Percentiles rank a stretch among this genome's conserved stretches.
phyloP scores from a whole-genome alignment of 2,797 vertebrate species.

The Lindbergichthys nudifrons region DNA sequence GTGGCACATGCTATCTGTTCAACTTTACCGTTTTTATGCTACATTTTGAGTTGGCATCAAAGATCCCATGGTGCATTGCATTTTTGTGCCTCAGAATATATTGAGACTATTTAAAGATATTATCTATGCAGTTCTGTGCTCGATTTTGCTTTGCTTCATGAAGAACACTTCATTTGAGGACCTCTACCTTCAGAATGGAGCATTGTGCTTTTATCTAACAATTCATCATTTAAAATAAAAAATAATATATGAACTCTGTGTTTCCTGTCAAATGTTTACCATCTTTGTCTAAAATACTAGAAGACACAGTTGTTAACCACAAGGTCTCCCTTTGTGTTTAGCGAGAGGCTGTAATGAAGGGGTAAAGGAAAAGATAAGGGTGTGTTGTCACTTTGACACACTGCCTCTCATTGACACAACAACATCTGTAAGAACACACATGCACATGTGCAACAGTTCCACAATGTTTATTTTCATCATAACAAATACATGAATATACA shows the following conservation, averaged over 20 bases:
- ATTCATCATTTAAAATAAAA: conserved; percentile 78
- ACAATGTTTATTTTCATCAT: conserved; percentile 42
- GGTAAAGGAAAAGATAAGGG: neutral
- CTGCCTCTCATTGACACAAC: neutral
- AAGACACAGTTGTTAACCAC: neutral
- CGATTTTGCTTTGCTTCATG: conserved; percentile 72
- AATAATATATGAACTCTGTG: conserved; percentile 22
- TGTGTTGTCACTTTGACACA: neutral
- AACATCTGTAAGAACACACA: neutral
- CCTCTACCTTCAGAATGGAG: conserved; percentile 62
- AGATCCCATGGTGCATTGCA: conserved; percentile 58
- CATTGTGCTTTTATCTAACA: conserved; percentile 68
- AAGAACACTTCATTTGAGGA: conserved; percentile 63
- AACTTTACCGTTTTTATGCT: conserved; percentile 54
- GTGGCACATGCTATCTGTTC: conserved; percentile 44
- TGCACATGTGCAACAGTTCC: conserved; percentile 12
- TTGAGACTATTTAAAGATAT: conserved; percentile 53
- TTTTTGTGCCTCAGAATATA: conserved; percentile 59
- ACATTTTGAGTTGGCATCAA: conserved; percentile 63
- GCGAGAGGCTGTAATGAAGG: conserved; percentile 11
- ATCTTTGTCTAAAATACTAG: neutral
- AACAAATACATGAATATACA: conserved; percentile 33
- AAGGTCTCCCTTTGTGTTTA: neutral
- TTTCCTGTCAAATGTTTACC: conserved; percentile 20
- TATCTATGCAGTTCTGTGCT: conserved; percentile 78